Evolutionary conservation across 2,888 invertebrate genomes (phyloP).

Genomic region (Glaucopsyche alexis): DNA sequence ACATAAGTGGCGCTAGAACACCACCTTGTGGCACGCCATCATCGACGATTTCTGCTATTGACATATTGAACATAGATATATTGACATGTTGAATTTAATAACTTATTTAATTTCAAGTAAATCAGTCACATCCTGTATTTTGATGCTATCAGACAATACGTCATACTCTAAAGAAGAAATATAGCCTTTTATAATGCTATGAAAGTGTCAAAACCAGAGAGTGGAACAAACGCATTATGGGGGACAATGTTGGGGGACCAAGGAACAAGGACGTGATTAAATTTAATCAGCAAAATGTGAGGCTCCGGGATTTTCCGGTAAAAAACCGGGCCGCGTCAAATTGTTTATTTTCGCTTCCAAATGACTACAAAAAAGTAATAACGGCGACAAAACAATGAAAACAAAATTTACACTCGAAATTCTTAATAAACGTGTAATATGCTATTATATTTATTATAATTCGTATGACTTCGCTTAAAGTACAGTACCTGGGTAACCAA

Average conservation of each 20-base stretch:
- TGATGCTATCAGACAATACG: conserved; percentile 17
- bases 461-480: no score
- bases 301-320: conserved; percentile 34
- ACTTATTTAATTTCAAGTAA: not conserved
- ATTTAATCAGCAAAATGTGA: conserved; percentile 51
- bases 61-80: no score
- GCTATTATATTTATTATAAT: no score
- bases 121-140: conserved; percentile 32
- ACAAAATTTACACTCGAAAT: not conserved
- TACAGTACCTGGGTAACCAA: no score
- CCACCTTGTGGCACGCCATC: no score
- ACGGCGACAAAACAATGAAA: not conserved
- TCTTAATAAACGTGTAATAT: not conserved
- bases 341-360: conserved; percentile 18
- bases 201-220: conserved; percentile 53
- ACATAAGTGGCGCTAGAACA: no score
- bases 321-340: conserved; percentile 4
- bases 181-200: conserved; percentile 50
- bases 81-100: no score
- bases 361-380: conserved; percentile 8
- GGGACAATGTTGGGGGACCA: conserved; percentile 42
- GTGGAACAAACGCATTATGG: conserved; percentile 49
- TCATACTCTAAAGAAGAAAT: conserved; percentile 44
- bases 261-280: conserved; percentile 50
- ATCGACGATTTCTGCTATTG: no score